Evolutionary conservation across 2,113 vertebrate species (phyloP), one percentile per base, ranked within the genome.

Genomic region (Charina bottae): DNA sequence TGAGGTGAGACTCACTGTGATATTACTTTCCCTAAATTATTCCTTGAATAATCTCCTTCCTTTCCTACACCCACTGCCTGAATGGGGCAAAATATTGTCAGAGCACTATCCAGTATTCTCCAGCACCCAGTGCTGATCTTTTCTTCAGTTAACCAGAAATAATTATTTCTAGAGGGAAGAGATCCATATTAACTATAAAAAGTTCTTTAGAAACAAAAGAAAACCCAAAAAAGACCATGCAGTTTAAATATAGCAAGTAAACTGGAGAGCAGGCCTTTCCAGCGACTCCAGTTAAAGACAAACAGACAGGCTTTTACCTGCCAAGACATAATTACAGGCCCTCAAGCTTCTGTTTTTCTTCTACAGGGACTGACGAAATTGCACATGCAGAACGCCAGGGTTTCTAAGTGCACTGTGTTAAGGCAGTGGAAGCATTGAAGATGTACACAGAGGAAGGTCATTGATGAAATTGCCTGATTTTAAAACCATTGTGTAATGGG

Each of bases 321-420:
- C 90, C 87, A 86, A 95, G 93, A 95, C 96, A 89, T 95, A 96
- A 97, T 88, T 86, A 83, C 42, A 90, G 37, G n/a, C 33, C 78
- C 86, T 92, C 91, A 89, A 92, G 93, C 78, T 92, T 94, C 91
- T 93, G 92, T 94, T 94, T 87, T 90, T 83, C 78, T 95, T 37
- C 89, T 89, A 55, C n/a, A 89, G 0, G 15, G 93, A 85, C 88
- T 72, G 90, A 94, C 54, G 59, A 96, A 84, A 89, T 93, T 84
- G 58, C 1, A 17, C 72, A 93, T 33, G 58, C 83, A 54, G 91
- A 91, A 56, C 86, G 55, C 68, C 19, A 56, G 42, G 58, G 90
- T 89, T 53, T 56, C 60, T 89, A 78, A 88, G 72, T 2, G 0
- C 95, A 95, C 94, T 19, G 17, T n/a, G 11, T 88, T 89, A 37